Evolutionary conservation across 2,888 invertebrate species (phyloP), one percentile per base, ranked within the genome.

Genomic region (Folsomia candida): DNA sequence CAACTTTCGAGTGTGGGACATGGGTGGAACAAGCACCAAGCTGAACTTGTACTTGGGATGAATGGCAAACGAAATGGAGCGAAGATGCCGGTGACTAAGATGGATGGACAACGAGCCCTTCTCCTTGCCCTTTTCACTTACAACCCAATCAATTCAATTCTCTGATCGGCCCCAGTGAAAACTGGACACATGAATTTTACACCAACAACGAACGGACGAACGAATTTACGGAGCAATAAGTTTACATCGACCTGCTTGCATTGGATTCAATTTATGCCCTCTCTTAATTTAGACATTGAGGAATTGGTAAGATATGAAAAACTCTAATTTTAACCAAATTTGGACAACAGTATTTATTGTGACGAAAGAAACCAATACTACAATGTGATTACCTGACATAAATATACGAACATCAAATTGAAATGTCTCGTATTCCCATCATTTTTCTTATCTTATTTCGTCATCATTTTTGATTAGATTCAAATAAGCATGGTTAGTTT

Each of bases 11-110:
- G 67, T 67, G 25, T 24, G 37, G 59, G 60, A 25, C 28, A 47
- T 47, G 54, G 54, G 20, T 54, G 54, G 22, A 25, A 9, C 20
- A 51, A 51, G 20, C 18, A 22, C 47, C 6, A 27, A 25, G n/a
- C 51, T 65, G 51, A 51, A 67, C 24, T 22, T 67, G 66, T 37
- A 51, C 71, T 57, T 25, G 37, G 67, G 69, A 70, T 77, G 77
- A 79, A 79, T 77, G 78, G 77, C 75, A 76, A 76, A 77, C 75
- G 77, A 79, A 79, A 79, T 79, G 78, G 78, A 77, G 76, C 77
- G 75, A 70, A 76, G 75, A 77, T 71, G 73, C 73, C 71, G 69
- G 72, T 79, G 78, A 79, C 78, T 79, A 79, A 79, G 78, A 79
- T 79, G 76, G 77, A 79, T 79, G 75, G 68, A 65, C 68, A 76